phyloP scores from a whole-genome alignment of 2,797 vertebrate species.

The Aselliscus stoliczkanus region DNA sequence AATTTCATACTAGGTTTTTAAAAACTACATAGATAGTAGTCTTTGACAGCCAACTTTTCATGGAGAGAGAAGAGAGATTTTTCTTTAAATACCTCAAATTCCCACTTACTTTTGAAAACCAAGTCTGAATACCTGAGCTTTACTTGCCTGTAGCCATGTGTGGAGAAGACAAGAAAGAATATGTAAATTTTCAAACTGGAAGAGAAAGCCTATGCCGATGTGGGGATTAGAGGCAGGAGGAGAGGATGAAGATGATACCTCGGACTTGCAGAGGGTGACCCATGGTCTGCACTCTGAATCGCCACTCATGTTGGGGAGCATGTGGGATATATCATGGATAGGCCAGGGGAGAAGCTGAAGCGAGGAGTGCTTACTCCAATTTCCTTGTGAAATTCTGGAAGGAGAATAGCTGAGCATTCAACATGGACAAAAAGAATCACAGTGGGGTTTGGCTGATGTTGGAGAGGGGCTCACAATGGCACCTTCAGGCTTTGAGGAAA shows the following conservation, averaged over 20 bases:
- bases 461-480: accelerated
- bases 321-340: accelerated
- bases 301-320: not conserved
- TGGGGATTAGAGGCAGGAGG: not conserved
- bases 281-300: not conserved
- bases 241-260: accelerated
- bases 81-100: slow-evolving; percentile 12
- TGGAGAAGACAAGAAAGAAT: not conserved
- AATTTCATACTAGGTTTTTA: slow-evolving; percentile 35
- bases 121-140: not conserved
- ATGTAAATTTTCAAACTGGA: not conserved
- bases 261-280: not conserved
- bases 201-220: not conserved
- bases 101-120: not conserved
- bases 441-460: not conserved
- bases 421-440: not conserved
- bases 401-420: not conserved
- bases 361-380: not conserved
- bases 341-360: not conserved
- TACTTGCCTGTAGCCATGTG: not conserved
- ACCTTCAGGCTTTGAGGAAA: not conserved
- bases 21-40: slow-evolving; percentile 49
- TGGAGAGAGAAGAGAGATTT: not conserved
- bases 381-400: not conserved
- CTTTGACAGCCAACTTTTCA: slow-evolving; percentile 48